A percentile compares a stretch with the other conserved stretches of the same genome.
Conservation (phyloP, 1,140 invertebrate species). For the Dendroctonus ponderosae region DNA sequence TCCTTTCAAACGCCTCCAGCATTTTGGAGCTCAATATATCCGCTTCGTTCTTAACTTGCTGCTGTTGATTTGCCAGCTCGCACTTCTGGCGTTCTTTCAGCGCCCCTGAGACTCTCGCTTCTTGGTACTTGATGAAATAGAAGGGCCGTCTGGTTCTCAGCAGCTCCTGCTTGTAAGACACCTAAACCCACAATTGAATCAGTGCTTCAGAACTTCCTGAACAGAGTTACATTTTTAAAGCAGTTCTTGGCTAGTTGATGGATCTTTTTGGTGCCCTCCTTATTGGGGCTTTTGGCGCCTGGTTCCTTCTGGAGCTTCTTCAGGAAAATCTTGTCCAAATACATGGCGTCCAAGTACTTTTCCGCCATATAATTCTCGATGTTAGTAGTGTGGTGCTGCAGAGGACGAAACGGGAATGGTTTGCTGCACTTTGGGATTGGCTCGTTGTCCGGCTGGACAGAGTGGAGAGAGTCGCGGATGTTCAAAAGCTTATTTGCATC, state of each 20-base stretch:
- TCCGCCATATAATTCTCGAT: slow-evolving; percentile 54
- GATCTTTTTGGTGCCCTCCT: slow-evolving; percentile 51
- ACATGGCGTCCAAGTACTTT: slow-evolving; percentile 58
- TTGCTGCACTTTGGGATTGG: slow-evolving; percentile 39
- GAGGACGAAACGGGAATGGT: slow-evolving; percentile 44
- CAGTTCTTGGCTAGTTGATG: slow-evolving; percentile 51
- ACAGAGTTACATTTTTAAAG: slow-evolving; percentile 45
- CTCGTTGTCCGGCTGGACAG: slow-evolving; percentile 45
- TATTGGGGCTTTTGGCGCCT: slow-evolving; percentile 54
- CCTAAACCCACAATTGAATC: neutral
- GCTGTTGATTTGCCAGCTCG: slow-evolving; percentile 51
- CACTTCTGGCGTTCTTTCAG: slow-evolving; percentile 52
- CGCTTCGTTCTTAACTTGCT: slow-evolving; percentile 51
- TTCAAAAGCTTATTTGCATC: too few species aligned
- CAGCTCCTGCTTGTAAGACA: slow-evolving; percentile 51
- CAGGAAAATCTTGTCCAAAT: slow-evolving; percentile 56
- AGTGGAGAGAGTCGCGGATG: slow-evolving; percentile 49
- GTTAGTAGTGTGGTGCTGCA: slow-evolving; percentile 53
- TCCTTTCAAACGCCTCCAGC: slow-evolving; percentile 49
- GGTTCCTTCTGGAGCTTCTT: slow-evolving; percentile 50
- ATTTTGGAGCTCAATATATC: slow-evolving; percentile 52
- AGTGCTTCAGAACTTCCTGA: neutral
- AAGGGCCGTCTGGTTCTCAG: slow-evolving; percentile 55
- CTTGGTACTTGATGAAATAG: slow-evolving; percentile 56
- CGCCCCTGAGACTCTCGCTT: slow-evolving; percentile 53